Conservation (phyloP, 2,888 invertebrate genomes). For the Apotomis turbidana region DNA sequence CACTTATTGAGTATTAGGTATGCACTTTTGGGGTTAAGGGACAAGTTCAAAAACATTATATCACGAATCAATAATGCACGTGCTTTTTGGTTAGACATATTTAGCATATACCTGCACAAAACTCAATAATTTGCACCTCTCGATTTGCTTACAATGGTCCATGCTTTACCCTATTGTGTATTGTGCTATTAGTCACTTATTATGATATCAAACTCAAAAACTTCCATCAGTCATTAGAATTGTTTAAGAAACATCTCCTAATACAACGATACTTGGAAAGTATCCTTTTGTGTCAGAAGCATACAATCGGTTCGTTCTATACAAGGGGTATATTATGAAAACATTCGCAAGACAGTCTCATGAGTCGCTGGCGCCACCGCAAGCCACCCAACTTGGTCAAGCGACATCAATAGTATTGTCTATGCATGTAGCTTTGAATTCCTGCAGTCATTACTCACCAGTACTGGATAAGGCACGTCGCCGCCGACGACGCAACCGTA, state of each 20-base stretch:
- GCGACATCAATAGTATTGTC: constrained; percentile 46
- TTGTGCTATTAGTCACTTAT: neutral
- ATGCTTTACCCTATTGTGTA: neutral
- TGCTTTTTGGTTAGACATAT: too few relatives aligned
- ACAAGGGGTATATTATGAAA: constrained; percentile 39
- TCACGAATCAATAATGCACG: too few relatives aligned
- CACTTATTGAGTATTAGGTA: too few relatives aligned
- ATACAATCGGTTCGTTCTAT: constrained; percentile 20
- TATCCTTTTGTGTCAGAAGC: constrained; percentile 16
- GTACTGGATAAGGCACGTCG: constrained; percentile 54
- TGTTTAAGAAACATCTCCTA: neutral
- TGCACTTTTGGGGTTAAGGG: too few relatives aligned
- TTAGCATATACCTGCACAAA: neutral
- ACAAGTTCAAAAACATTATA: too few relatives aligned
- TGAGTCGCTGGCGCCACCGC: constrained; percentile 54
- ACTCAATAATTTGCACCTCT: neutral
- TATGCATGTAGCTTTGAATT: constrained; percentile 52
- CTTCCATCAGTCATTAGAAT: neutral
- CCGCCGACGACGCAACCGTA: constrained; percentile 21
- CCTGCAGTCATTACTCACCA: constrained; percentile 55
- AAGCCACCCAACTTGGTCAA: constrained; percentile 46
- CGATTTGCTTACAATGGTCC: neutral
- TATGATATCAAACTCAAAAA: neutral
- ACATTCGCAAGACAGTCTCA: constrained; percentile 43
- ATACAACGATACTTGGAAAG: neutral